Conservation (phyloP, 2,113 vertebrate species). For the Cepphus grylle region DNA sequence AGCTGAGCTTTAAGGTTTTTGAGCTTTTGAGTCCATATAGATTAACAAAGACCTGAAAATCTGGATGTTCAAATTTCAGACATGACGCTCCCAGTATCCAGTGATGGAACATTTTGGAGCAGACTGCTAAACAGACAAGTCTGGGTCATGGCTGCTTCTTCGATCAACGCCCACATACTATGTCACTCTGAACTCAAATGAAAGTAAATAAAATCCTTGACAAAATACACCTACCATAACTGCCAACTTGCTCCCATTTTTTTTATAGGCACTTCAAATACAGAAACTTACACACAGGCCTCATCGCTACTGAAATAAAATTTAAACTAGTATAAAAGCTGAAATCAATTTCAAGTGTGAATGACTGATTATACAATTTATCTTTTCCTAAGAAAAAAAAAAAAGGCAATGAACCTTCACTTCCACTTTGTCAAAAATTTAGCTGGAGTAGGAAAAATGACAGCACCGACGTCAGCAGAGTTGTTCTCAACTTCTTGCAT, state of each 20-base stretch:
- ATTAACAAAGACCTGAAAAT: background rate
- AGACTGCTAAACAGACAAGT: background rate
- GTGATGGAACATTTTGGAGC: background rate
- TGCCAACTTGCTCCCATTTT: conserved; percentile 19
- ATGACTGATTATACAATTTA: background rate
- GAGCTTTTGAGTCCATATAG: background rate
- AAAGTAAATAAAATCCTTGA: background rate
- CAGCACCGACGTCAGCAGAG: background rate
- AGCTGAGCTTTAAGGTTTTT: background rate
- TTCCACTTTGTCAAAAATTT: background rate
- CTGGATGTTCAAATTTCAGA: background rate
- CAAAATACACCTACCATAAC: background rate
- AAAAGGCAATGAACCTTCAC: background rate
- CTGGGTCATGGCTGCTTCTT: background rate
- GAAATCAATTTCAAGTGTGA: conserved; percentile 22
- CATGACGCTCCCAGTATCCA: background rate
- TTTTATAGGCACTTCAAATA: conserved; percentile 55
- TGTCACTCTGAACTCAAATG: background rate
- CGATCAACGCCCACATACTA: background rate
- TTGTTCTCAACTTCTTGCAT: background rate
- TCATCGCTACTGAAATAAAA: conserved; percentile 49
- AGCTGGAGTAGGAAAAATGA: background rate
- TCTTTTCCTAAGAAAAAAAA: background rate
- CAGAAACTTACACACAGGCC: conserved; percentile 47
- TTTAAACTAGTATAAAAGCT: conserved; percentile 32